These are phyloP conservation scores for Balanococcus diminutus DNA, from an alignment of 2,888 invertebrate genomes.

Conservation along the genomic window DNA sequence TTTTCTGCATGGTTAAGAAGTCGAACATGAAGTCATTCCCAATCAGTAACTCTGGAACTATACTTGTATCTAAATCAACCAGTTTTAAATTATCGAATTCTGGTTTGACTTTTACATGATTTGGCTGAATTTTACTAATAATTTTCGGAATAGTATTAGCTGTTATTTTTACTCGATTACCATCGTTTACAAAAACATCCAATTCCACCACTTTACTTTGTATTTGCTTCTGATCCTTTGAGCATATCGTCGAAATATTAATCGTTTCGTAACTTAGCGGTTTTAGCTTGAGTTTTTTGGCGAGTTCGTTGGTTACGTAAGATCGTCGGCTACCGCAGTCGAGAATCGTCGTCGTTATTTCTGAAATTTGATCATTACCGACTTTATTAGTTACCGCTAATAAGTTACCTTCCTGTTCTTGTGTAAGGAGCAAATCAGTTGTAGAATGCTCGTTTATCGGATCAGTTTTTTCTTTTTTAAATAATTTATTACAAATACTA, in stretches of 20 bases:
- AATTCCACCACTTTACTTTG: background rate
- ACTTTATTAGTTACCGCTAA: background rate
- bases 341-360: background rate
- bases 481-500: background rate
- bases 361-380: background rate
- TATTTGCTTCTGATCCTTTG: background rate
- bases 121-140: background rate
- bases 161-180: background rate
- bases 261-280: background rate
- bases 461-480: background rate
- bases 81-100: background rate
- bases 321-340: background rate
- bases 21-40: background rate
- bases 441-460: background rate
- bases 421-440: background rate
- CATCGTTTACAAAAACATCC: background rate
- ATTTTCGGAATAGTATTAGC: background rate
- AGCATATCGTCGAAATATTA: background rate
- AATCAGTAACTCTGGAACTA: background rate
- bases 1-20: background rate
- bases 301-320: background rate
- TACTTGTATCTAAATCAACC: background rate
- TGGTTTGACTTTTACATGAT: background rate
- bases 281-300: background rate
- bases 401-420: background rate